Base-by-base conservation (phyloP, 2,113 vertebrate species). In the Spilogale gracilis region DNA sequence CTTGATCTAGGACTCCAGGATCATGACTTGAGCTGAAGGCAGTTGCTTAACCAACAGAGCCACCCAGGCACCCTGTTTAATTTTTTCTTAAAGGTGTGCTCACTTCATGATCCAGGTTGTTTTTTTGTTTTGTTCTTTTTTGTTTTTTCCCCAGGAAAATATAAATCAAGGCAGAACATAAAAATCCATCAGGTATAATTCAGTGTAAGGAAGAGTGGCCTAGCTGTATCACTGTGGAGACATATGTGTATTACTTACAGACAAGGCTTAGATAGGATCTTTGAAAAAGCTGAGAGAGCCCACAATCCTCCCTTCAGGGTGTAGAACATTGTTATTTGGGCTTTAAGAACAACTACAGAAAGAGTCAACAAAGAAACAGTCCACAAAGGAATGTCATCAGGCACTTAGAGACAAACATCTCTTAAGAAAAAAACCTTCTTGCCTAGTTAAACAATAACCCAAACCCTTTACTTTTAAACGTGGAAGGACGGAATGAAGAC, bases 391-490 rank as follows among this genome's bases (percentile, higher is more conserved):
- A 87, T 58, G 30, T 52, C 82, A 30, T 56, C 18, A 61, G 38
- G n/a, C 30, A 85, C 74, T 80, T 65, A 61, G 48, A 74, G 45
- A 71, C 13, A 90, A 82, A 94, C 2, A 38, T 21, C 16, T 92
- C 84, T 78, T 91, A 91, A 63, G 30, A 76, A 74, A 84, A 91
- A 69, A 2, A 1, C 9, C 20, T 93, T 93, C 23, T 82, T 96
- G 60, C 20, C 32, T 67, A 65, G 38, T 93, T 71, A 89, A 95
- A 83, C 43, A 87, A 56, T 71, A 86, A 81, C 3, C 9, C 23
- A 86, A 71, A 27, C 18, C 0, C 30, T 80, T 92, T 58, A 23
- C 25, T 93, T 95, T 95, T 83, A 92, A 90, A 96, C 80, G 25
- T 20, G 20, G 65, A 92, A 52, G 45, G 60, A 63, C 78, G 73